phyloP scores from a whole-genome alignment of 2,888 invertebrate genomes.

The Dasysyrphus albostriatus region DNA sequence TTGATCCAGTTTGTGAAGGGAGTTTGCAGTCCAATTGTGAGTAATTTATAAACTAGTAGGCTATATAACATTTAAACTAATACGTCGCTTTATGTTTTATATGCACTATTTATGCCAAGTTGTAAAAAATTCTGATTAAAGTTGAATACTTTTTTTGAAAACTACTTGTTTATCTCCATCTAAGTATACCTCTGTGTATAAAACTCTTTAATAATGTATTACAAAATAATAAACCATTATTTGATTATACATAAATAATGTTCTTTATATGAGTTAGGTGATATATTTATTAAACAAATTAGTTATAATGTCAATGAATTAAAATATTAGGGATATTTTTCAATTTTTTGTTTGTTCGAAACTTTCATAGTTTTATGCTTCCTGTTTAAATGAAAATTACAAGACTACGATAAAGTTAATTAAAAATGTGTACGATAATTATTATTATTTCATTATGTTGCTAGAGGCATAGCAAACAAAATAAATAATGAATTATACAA shows the following conservation, averaged over 20 bases:
- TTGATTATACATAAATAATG: background rate
- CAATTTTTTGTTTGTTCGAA: conserved; percentile 3
- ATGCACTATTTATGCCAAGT: too few relatives aligned
- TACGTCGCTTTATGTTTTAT: too few relatives aligned
- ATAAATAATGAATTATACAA: background rate
- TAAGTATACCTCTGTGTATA: too few relatives aligned
- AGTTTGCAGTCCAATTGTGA: too few relatives aligned
- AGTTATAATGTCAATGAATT: conserved; percentile 20
- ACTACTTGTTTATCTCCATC: too few relatives aligned
- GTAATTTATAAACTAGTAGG: too few relatives aligned
- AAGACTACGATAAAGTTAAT: background rate
- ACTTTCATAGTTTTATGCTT: too few relatives aligned
- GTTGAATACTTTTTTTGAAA: too few relatives aligned
- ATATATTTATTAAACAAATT: conserved; percentile 17
- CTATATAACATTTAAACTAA: too few relatives aligned
- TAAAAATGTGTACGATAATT: background rate
- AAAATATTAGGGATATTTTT: conserved; percentile 3
- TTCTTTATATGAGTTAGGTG: background rate
- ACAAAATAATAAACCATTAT: background rate
- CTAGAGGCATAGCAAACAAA: background rate
- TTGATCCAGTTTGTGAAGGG: too few relatives aligned
- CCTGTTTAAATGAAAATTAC: background rate
- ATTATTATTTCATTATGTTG: background rate
- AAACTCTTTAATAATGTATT: background rate
- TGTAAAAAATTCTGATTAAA: too few relatives aligned